A percentile compares a stretch with the other conserved stretches of the same genome.
Conservation (phyloP, 2,888 invertebrate species). For the Spilarctia lutea region DNA sequence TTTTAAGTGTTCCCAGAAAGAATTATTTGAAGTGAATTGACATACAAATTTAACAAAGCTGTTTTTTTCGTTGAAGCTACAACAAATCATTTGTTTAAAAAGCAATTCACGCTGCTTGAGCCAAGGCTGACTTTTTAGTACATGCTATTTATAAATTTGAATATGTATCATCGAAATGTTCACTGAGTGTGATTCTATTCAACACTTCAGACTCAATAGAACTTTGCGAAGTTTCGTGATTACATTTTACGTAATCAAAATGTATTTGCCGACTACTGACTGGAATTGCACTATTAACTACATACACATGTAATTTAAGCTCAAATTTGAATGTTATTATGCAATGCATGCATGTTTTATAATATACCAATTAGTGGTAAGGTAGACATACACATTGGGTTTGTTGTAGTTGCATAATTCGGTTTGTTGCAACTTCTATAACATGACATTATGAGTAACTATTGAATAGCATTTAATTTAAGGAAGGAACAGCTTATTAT, state of each 20-base stretch:
- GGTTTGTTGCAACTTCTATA: neutral
- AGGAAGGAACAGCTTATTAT: too few relatives aligned
- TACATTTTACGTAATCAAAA: constrained; percentile 8
- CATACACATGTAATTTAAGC: constrained; percentile 10
- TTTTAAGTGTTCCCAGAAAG: neutral
- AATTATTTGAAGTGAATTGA: neutral
- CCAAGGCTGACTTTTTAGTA: neutral
- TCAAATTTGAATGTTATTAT: constrained; percentile 8
- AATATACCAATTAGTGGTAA: constrained; percentile 13
- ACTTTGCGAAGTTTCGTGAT: neutral
- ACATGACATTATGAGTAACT: neutral
- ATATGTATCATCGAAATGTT: neutral
- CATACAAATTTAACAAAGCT: neutral
- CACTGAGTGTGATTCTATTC: neutral
- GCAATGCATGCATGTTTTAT: constrained; percentile 2
- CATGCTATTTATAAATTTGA: neutral
- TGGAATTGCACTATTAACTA: constrained; percentile 11
- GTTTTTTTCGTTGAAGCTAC: neutral
- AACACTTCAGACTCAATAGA: neutral
- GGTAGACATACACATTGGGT: neutral
- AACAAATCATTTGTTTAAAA: neutral
- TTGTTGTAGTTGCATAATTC: constrained; percentile 1
- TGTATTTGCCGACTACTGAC: neutral
- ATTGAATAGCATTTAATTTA: neutral
- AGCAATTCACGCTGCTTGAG: neutral